Evolutionary conservation across 2,113 vertebrate species (phyloP).

Genomic region (Scytalopus superciliaris): DNA sequence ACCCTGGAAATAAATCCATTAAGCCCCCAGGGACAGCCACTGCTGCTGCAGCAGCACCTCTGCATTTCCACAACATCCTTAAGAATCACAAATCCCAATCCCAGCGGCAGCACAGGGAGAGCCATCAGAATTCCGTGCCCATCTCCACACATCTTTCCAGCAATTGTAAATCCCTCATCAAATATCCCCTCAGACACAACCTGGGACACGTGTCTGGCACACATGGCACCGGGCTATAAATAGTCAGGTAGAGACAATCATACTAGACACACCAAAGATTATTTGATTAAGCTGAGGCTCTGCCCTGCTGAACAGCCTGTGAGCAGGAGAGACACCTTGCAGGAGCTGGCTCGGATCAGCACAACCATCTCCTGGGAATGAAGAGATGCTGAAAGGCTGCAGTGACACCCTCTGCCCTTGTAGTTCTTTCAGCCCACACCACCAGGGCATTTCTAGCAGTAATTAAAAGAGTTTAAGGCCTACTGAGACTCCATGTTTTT

Average conservation of each 20-base stretch:
- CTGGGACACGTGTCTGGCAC: background rate
- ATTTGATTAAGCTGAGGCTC: slow-evolving; percentile 4
- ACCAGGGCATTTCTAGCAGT: background rate
- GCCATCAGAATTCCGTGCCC: background rate
- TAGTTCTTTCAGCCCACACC: background rate
- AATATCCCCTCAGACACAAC: background rate
- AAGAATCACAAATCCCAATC: background rate
- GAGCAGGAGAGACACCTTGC: background rate
- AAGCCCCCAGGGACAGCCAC: background rate
- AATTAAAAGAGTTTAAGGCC: background rate
- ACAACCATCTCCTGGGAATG: background rate
- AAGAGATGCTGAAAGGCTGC: background rate
- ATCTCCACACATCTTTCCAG: background rate
- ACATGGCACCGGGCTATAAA: slow-evolving; percentile 6
- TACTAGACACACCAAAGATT: background rate
- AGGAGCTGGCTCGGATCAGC: background rate
- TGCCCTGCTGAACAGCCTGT: background rate
- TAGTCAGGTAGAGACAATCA: background rate
- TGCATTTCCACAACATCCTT: background rate
- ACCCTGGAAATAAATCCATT: background rate
- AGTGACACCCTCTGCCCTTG: background rate
- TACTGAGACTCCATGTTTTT: background rate
- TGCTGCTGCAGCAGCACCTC: background rate
- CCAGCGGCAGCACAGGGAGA: background rate
- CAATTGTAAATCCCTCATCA: slow-evolving; percentile 40